Evolutionary conservation across 2,113 vertebrate genomes (phyloP), one percentile per base, ranked within the genome.

Genomic region (Chionomys nivalis): DNA sequence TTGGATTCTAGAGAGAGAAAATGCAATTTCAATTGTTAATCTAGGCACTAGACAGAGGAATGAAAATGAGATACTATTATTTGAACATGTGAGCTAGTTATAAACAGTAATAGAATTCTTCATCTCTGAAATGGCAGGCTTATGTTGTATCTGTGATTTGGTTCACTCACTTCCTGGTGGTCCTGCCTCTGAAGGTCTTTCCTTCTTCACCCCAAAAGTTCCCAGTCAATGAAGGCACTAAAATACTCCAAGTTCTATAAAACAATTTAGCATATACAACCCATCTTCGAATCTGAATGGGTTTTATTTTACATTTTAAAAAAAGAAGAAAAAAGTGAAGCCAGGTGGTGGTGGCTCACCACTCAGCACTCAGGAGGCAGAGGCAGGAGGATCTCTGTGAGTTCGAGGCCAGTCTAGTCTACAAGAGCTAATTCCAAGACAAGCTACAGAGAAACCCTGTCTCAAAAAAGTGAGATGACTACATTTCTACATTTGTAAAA

Each of bases 11-110:
- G 93, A 97, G 92, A 97, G 52, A 96, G 92, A 98, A 97, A 97
- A 96, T 96, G 95, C 94, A 97, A 97, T 98, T 97, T 97, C 97
- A 94, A 97, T 97, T 95, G 97, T 97, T 97, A 98, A 97, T 97
- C 95, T 95, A 97, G 96, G 96, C 94, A 94, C 96, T 94, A 79
- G 96, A 96, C 61, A 87, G 94, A 97, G 91, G 76, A 92, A 94
- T 97, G 97, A 96, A 97, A 97, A 91, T 96, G 82, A 96, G 97
- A 97, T 95, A 92, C 89, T 97, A 81, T 97, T 97, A 97, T 97
- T 92, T 91, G 96, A 94, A 96, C 89, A 65, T 81, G 91, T 94
- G 89, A 91, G 79, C 75, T 93, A 91, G 79, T 85, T 86, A 36
- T 85, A 76, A 91, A 90, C 49, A 0, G 83, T 94, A 94, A 97